phyloP scores from a whole-genome alignment of 2,113 vertebrate genomes.

The Strix aluco region DNA sequence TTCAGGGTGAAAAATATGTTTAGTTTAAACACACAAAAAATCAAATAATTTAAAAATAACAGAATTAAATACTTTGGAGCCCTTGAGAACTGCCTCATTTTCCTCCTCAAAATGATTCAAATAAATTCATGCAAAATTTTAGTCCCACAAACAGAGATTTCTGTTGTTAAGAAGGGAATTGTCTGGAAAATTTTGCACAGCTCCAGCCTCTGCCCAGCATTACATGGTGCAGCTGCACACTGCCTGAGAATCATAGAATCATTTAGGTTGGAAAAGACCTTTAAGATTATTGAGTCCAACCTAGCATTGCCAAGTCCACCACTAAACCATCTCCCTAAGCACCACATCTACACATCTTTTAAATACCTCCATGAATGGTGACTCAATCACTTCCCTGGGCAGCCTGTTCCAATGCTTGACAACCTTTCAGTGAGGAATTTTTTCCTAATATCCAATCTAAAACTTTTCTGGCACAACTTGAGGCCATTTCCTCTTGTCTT shows the following conservation, averaged over 20 bases:
- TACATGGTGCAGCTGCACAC: fast-evolving
- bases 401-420: neutral
- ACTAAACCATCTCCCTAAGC: neutral
- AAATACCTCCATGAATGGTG: no score
- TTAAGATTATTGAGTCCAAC: neutral
- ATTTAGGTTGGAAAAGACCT: neutral
- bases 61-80: neutral
- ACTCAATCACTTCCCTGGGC: neutral
- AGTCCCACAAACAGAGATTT: neutral
- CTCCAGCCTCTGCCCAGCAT: neutral
- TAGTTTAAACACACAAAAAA: neutral
- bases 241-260: neutral
- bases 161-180: neutral
- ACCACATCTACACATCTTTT: neutral
- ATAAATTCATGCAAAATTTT: neutral
- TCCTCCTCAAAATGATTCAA: neutral
- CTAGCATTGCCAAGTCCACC: neutral
- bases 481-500: no score
- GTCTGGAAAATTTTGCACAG: neutral
- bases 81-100: neutral
- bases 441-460: neutral
- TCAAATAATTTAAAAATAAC: neutral
- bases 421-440: neutral
- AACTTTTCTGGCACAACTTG: no score
- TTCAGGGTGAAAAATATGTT: neutral